Evolutionary conservation across 2,113 vertebrate genomes (phyloP), one percentile per base, ranked within the genome.

Genomic region (Noturus placidus): DNA sequence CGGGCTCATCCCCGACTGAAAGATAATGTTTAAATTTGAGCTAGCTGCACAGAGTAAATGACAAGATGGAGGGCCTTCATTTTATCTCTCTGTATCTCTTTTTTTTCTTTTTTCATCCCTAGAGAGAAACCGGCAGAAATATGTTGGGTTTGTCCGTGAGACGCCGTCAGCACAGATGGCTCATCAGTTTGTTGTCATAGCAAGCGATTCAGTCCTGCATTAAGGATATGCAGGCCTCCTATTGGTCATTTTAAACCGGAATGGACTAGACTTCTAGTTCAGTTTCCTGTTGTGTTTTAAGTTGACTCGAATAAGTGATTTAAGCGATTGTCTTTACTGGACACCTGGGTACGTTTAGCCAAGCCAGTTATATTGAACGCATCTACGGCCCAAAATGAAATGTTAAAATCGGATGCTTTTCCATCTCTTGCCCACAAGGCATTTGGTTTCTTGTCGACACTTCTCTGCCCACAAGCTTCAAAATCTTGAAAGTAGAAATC

Each of bases 101-200:
- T 90, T 86, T 90, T 88, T 86, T 63, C 33, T 87, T 42, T 85
- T 85, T 85, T 82, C 86, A 46, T 83, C 82, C 70, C 84, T 35
- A 90, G 83, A 87, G 86, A 56, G 70, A 87, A 72, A 82, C 76
- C 69, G 82, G 38, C 52, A 86, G 72, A 90, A 86, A 88, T 88
- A 88, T 86, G 89, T 59, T 86, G 80, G 85, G 86, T 83, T 86
- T 65, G 70, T 90, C 85, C 83, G 9, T 88, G 87, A 88, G 82
- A 80, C 56, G 88, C 70, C 84, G 67, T 90, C 85, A 79, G 42
- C 79, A 79, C 65, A 82, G 87, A 88, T 88, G 87, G 86, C 81
- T 90, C 89, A 87, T 88, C 87, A 85, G 65, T 57, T 70, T 87
- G 80, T 88, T 88, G 87, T 90, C 87, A 86, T 88, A 84, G 87